Base-by-base conservation (phyloP, 2,888 invertebrate species). In the Byasa hedistus region DNA sequence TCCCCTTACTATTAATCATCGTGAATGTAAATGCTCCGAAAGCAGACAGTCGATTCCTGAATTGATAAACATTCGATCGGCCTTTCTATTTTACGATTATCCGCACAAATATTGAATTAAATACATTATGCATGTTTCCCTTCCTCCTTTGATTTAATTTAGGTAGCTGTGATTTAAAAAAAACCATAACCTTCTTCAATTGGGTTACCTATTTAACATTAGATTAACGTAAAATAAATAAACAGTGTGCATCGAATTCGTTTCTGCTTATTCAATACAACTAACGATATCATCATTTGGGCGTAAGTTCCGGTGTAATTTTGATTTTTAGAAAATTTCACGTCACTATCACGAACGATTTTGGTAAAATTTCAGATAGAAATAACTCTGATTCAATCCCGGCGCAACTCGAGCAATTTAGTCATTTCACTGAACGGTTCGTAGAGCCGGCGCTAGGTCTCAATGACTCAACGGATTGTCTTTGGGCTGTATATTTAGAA, bases 381-480 rank as follows among this genome's bases (percentile, higher is more conserved):
- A 39, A 39, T 39, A 39, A 39, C 39, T 39, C 15, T 39, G 39
- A 39, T 39, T 39, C 39, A 39, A 39, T 39, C 39, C 12, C 39
- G 39, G 39, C 39, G 39, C 12, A 39, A 39, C 39, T 39, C 39
- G 39, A n/a, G n/a, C n/a, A 51, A 51, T 51, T 51, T 21, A 51
- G 51, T 51, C n/a, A 51, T 51, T 51, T n/a, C 51, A 21, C 15
- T 39, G 39, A 39, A 56, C 60, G 48, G 64, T 65, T 61, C 60
- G 65, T 57, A 61, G 57, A 65, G 56, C 57, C 32, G 60, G n/a
- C 21, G 8, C 23, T 57, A 57, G 61, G 32, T 58, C 51, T 65
- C 39, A 17, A 24, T 66, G 66, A 66, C 21, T 66, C 62, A 66
- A 39, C 59, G 63, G 66, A 59, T 59, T 63, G 63, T 66, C 63